Evolutionary conservation across 2,888 invertebrate species (phyloP).

Genomic region (Digitonthophagus gazella): DNA sequence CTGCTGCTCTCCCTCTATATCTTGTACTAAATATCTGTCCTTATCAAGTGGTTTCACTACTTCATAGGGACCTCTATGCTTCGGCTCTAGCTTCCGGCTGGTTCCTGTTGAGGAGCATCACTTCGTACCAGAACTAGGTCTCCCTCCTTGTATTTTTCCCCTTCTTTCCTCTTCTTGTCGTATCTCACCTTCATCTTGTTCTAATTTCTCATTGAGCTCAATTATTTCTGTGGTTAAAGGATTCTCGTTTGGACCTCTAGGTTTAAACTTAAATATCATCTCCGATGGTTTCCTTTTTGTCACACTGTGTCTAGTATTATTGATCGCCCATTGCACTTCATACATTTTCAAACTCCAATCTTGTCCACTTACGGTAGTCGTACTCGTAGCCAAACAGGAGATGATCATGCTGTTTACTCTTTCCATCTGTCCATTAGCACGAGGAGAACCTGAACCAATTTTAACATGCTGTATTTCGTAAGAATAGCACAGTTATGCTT

Average conservation of each 20-base stretch:
- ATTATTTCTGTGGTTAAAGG: constrained; percentile 13
- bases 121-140: constrained; percentile 34
- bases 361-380: constrained; percentile 21
- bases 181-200: constrained; percentile 3
- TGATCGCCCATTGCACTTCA: constrained; percentile 30
- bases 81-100: constrained; percentile 18
- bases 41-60: not conserved
- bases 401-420: constrained; percentile 32
- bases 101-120: constrained; percentile 31
- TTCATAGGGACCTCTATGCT: constrained; percentile 17
- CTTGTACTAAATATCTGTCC: constrained; percentile 4
- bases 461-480: constrained; percentile 8
- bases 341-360: constrained; percentile 33
- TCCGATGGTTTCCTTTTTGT: too few species aligned
- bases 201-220: not conserved
- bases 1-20: constrained; percentile 14
- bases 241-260: too few species aligned
- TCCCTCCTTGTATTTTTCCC: constrained; percentile 29
- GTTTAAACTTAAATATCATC: too few species aligned
- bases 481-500: not conserved
- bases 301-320: constrained; percentile 30
- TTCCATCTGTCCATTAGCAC: constrained; percentile 30
- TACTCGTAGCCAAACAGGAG: constrained; percentile 31
- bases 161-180: constrained; percentile 35
- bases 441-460: constrained; percentile 17